phyloP scores from a whole-genome alignment of 2,797 vertebrate genomes.

The Oreochromis mossambicus region DNA sequence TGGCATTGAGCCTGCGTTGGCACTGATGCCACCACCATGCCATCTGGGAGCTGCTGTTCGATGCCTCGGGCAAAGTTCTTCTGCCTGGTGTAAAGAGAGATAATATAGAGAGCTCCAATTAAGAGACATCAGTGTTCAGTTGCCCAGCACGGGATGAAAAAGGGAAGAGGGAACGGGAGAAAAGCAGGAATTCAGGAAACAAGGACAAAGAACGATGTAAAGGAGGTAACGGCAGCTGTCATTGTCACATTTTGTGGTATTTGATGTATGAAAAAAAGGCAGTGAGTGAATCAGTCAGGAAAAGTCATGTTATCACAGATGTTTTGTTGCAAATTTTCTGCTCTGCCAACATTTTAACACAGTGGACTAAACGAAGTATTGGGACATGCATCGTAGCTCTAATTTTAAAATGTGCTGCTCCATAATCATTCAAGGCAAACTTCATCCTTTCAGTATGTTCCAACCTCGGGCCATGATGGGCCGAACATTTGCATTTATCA shows the following conservation, averaged over 20 bases:
- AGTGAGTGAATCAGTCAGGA: not conserved
- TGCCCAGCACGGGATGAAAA: not conserved
- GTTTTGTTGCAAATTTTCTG: not conserved
- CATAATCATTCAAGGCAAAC: not conserved
- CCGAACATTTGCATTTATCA: not conserved
- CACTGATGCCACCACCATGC: conserved; percentile 91
- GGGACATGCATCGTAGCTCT: not conserved
- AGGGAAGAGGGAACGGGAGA: not conserved
- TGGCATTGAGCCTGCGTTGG: conserved; percentile 94
- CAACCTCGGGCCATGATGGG: not conserved
- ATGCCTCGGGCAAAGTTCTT: conserved; percentile 96
- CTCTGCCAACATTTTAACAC: not conserved
- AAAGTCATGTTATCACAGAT: not conserved
- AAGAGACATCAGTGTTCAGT: conserved; percentile 12
- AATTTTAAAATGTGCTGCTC: not conserved
- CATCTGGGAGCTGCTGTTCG: conserved; percentile 95
- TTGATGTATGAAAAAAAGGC: not conserved
- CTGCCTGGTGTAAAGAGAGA: conserved; percentile 77
- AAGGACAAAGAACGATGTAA: not conserved
- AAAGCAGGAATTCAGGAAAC: not conserved
- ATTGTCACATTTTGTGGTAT: not conserved
- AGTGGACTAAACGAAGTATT: not conserved
- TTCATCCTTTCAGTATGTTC: not conserved
- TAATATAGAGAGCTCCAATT: conserved; percentile 3
- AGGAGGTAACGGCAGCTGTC: not conserved